These are phyloP conservation scores for Plumapathes pennacea DNA, from an alignment of 92 coral and sea anemone species.

Conservation along the genomic window DNA sequence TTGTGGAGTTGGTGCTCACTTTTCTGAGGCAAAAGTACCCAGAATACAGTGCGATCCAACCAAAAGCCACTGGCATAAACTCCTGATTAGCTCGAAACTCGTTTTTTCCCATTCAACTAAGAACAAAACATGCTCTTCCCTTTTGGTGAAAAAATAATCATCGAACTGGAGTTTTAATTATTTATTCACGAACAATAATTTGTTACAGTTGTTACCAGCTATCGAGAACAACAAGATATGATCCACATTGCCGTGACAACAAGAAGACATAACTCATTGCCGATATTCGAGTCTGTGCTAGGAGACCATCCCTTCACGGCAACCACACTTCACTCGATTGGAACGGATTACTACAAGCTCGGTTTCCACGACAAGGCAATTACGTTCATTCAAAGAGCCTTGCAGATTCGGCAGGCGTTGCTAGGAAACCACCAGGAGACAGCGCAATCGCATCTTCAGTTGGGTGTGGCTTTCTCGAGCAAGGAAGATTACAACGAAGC, in stretches of 20 bases:
- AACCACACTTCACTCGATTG: slow-evolving; percentile 29
- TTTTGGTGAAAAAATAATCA: too few relatives aligned
- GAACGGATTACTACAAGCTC: slow-evolving; percentile 12
- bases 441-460: slow-evolving; percentile 19
- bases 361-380: slow-evolving; percentile 29
- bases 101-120: too few relatives aligned
- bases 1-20: too few relatives aligned
- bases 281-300: slow-evolving; percentile 4
- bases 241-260: slow-evolving; percentile 17
- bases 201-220: too few relatives aligned
- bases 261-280: slow-evolving; percentile 1
- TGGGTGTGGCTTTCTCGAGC: slow-evolving; percentile 19
- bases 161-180: too few relatives aligned
- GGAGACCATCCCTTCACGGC: slow-evolving; percentile 34
- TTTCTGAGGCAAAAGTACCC: too few relatives aligned
- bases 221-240: too few relatives aligned
- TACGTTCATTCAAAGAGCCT: not conserved
- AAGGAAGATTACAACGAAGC: slow-evolving; percentile 1
- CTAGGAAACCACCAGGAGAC: slow-evolving; percentile 23
- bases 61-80: too few relatives aligned
- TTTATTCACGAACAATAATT: too few relatives aligned
- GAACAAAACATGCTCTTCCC: too few relatives aligned
- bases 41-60: too few relatives aligned
- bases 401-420: slow-evolving; percentile 5
- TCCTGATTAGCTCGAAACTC: too few relatives aligned